Evolutionary conservation across 2,113 vertebrate species (phyloP).

Genomic region (Cervus canadensis): DNA sequence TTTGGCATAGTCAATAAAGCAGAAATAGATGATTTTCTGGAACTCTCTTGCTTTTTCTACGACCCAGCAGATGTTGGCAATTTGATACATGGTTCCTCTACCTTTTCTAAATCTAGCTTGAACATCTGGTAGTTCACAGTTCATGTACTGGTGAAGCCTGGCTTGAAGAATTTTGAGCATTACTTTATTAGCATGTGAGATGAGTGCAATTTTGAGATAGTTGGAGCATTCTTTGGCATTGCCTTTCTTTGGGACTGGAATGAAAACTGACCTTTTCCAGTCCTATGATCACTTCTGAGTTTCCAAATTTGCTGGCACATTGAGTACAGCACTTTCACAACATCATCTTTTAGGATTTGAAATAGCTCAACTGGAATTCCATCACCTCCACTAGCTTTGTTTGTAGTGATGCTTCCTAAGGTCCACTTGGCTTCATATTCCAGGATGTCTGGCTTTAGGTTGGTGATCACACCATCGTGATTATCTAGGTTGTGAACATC

Average conservation of each 20-base stretch:
- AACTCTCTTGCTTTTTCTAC: background rate
- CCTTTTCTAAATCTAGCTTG: background rate
- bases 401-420: background rate
- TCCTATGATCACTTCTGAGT: background rate
- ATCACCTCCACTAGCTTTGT: background rate
- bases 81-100: background rate
- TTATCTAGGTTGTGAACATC: background rate
- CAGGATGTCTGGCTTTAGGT: background rate
- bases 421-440: background rate
- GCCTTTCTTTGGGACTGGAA: background rate
- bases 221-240: background rate
- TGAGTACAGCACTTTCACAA: background rate
- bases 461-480: background rate
- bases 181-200: background rate
- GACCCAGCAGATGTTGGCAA: rapidly evolving
- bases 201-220: background rate
- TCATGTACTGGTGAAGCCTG: background rate
- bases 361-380: background rate
- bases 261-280: background rate
- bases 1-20: background rate
- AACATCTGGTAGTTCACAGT: background rate
- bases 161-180: background rate
- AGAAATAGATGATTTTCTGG: background rate
- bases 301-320: background rate
- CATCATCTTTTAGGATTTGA: background rate